Percentiles rank a stretch among this genome's conserved stretches.
phyloP scores from a whole-genome alignment of 2,888 invertebrate genomes.

The Lasioglossum lativentre region DNA sequence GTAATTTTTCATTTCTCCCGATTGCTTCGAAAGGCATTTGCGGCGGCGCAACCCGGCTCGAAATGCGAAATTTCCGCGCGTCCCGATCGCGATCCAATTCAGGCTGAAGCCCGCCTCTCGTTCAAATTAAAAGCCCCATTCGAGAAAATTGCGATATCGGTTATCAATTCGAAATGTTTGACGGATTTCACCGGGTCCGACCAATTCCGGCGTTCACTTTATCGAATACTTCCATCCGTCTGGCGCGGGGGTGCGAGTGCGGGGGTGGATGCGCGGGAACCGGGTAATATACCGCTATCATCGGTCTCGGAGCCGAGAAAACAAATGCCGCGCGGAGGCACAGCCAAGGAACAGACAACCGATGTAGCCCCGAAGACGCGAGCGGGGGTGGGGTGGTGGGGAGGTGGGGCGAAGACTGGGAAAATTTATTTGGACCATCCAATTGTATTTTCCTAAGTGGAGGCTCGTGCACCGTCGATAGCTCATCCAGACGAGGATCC shows the following conservation, averaged over 20 bases:
- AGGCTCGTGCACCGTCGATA: conserved; percentile 73
- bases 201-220: conserved; percentile 31
- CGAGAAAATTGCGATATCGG: conserved; percentile 6
- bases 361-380: conserved; percentile 33
- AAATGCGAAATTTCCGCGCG: background rate
- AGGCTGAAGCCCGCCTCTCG: conserved; percentile 4
- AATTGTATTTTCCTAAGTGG: conserved; percentile 78
- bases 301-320: conserved; percentile 56
- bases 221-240: conserved; percentile 50
- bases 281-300: conserved; percentile 67
- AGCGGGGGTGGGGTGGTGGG: background rate
- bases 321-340: conserved; percentile 63
- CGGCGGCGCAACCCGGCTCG: background rate
- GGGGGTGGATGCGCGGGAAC: conserved; percentile 24
- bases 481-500: conserved; percentile 71
- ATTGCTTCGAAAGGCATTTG: background rate
- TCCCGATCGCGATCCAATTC: conserved; percentile 8
- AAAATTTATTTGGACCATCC: conserved; percentile 76
- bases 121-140: conserved; percentile 22
- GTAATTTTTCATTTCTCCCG: background rate
- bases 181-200: conserved; percentile 27
- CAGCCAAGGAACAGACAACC: conserved; percentile 20
- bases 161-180: conserved; percentile 29
- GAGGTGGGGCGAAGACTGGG: conserved; percentile 14
- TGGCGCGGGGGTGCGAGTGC: background rate